Evolutionary conservation across 2,888 invertebrate genomes (phyloP).

Genomic region (Smittia aterrima): DNA sequence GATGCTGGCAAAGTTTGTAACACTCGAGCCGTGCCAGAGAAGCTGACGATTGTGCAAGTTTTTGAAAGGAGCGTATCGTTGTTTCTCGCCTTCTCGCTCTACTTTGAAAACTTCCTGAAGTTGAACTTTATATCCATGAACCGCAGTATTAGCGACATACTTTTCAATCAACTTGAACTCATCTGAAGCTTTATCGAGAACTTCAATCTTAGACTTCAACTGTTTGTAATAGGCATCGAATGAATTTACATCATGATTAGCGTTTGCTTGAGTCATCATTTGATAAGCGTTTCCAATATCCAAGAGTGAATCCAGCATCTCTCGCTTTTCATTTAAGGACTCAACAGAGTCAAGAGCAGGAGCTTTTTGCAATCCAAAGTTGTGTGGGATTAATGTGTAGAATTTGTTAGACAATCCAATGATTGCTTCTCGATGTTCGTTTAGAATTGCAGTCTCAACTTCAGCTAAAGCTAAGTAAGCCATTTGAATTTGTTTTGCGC

Average conservation of each 20-base stretch:
- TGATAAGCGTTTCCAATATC: conserved; percentile 96
- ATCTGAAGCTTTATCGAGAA: conserved; percentile 63
- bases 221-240: conserved; percentile 85
- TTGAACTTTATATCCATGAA: background rate
- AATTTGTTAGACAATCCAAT: conserved; percentile 90
- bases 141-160: conserved; percentile 79
- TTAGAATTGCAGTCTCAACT: conserved; percentile 61
- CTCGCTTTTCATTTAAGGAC: conserved; percentile 66
- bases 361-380: conserved; percentile 81
- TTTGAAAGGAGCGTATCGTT: conserved; percentile 80
- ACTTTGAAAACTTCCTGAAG: conserved; percentile 53
- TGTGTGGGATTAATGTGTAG: conserved; percentile 94
- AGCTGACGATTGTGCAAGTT: conserved; percentile 82
- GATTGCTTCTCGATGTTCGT: conserved; percentile 56
- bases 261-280: conserved; percentile 64
- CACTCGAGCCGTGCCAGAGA: conserved; percentile 95
- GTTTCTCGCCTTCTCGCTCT: conserved; percentile 73
- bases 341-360: conserved; percentile 76
- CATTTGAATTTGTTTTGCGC: conserved; percentile 80
- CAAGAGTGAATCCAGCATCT: conserved; percentile 88
- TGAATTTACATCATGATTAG: conserved; percentile 56
- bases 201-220: conserved; percentile 76
- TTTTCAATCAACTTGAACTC: conserved; percentile 72
- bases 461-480: conserved; percentile 81
- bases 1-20: conserved; percentile 94